Base-by-base conservation (phyloP, 2,797 vertebrate genomes). In the Crypturellus tataupa region DNA sequence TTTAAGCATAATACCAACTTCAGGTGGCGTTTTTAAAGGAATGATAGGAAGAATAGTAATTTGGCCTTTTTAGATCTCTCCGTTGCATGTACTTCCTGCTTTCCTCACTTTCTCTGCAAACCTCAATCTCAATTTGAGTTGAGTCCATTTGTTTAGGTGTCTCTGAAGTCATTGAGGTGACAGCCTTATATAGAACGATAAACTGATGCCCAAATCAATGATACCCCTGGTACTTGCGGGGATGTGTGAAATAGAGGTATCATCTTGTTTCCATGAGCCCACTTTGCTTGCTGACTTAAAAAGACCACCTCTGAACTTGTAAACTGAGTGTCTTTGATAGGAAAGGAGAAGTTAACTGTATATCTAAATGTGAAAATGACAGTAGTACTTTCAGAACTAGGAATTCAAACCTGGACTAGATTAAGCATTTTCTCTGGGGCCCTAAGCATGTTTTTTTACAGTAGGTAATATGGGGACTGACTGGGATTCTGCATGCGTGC, bases 401-500 rank as follows among this genome's bases (percentile, higher is more conserved):
- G 76, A 77, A 24, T 47, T 27, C 33, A 79, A 70, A 12, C 68
- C 58, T 56, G 47, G 67, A 12, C 46, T 81, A 67, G 13, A 18
- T 65, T 12, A 56, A 70, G 16, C 56, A 21, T 67, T 70, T 8
- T 65, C 31, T 60, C 29, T 70, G 56, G 42, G 51, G 65, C 19
- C 16, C 46, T 81, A 81, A 78, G 58, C 21, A 46, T 87, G 11
- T 25, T 60, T 69, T 58, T 84, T 76, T 78, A 55, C 51, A 93
- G 77, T 88, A 91, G 71, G 77, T 55, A 58, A 80, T 88, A 68
- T 23, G 87, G 53, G 67, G 63, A 62, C 33, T 92, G 85, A 39
- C 83, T 85, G 73, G 49, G 82, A 91, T 83, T 87, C 87, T 87
- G 53, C 67, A 35, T 83, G 44, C 63, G 16, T 81, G 49, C 71